Evolutionary conservation across 2,888 invertebrate species (phyloP).

Genomic region (Lasioglossum morio): DNA sequence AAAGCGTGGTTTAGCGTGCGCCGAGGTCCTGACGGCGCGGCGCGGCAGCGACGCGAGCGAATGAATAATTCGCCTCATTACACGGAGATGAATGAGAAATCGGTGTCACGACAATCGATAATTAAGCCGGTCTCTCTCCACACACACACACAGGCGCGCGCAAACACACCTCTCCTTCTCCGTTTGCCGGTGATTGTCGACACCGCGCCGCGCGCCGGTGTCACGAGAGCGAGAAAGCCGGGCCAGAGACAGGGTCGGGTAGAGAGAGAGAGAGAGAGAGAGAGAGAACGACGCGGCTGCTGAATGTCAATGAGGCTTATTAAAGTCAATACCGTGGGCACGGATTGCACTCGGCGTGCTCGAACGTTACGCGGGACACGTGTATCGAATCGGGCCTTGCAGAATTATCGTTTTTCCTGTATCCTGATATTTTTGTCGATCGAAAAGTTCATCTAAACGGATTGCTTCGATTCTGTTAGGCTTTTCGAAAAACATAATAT

Average conservation of each 20-base stretch:
- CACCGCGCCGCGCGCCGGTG: neutral
- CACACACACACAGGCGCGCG: neutral
- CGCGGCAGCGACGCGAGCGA: neutral
- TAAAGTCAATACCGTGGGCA: slow-evolving; percentile 56
- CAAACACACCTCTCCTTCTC: neutral
- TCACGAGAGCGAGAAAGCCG: neutral
- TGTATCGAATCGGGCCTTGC: slow-evolving; percentile 9
- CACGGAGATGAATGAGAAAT: slow-evolving; percentile 45
- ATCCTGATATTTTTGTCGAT: neutral
- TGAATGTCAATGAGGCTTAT: slow-evolving; percentile 69
- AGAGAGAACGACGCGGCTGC: slow-evolving; percentile 33
- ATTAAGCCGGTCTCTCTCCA: slow-evolving; percentile 44
- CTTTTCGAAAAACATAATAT: neutral
- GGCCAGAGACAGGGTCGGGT: neutral
- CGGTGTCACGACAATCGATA: slow-evolving; percentile 46
- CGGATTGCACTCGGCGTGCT: slow-evolving; percentile 44
- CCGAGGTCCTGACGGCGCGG: neutral
- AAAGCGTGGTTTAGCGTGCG: neutral
- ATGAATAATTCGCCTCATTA: slow-evolving; percentile 38
- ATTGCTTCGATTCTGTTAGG: neutral
- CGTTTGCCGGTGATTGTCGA: slow-evolving; percentile 4
- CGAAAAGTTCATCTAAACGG: neutral
- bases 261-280: too few species aligned
- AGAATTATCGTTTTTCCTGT: neutral
- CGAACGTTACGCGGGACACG: slow-evolving; percentile 31